These are phyloP conservation scores for Ochlodes sylvanus DNA, from an alignment of 2,888 invertebrate species.

Conservation along the genomic window DNA sequence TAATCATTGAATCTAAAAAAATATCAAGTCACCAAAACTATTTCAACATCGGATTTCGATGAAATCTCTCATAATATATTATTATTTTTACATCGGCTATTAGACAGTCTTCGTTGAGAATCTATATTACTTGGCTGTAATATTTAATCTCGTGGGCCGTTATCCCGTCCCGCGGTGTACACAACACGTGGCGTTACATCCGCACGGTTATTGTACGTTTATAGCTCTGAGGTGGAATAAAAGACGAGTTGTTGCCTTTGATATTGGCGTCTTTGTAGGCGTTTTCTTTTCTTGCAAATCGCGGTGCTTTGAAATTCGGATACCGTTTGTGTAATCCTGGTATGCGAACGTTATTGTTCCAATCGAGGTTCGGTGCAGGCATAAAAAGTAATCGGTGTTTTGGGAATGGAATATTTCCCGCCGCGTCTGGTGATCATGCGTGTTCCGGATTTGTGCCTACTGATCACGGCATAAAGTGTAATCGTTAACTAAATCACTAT, in stretches of 20 bases:
- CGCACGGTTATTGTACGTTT: conserved; percentile 14
- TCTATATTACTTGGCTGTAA: not conserved
- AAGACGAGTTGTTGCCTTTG: conserved; percentile 21
- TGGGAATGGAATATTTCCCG: not conserved
- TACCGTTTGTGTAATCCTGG: conserved; percentile 11
- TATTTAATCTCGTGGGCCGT: not conserved
- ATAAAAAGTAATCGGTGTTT: conserved; percentile 1
- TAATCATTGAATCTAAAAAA: too few species aligned
- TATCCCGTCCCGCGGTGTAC: conserved; percentile 15
- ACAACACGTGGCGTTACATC: conserved; percentile 9
- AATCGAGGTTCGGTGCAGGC: not conserved
- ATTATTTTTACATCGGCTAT: too few species aligned
- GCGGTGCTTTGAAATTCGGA: conserved; percentile 6
- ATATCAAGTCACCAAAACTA: too few species aligned
- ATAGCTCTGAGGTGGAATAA: conserved; percentile 23
- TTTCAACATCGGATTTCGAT: not conserved
- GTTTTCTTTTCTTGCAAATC: conserved; percentile 11
- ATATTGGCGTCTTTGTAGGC: conserved; percentile 20
- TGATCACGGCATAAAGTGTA: too few species aligned
- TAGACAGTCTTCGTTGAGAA: too few species aligned
- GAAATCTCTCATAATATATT: too few species aligned
- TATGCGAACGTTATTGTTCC: conserved; percentile 1
- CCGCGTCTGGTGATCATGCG: not conserved
- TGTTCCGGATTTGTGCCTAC: too few species aligned
- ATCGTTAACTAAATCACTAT: too few species aligned